Evolutionary conservation across 2,888 invertebrate genomes (phyloP).

Genomic region (Cerastis rubricosa): DNA sequence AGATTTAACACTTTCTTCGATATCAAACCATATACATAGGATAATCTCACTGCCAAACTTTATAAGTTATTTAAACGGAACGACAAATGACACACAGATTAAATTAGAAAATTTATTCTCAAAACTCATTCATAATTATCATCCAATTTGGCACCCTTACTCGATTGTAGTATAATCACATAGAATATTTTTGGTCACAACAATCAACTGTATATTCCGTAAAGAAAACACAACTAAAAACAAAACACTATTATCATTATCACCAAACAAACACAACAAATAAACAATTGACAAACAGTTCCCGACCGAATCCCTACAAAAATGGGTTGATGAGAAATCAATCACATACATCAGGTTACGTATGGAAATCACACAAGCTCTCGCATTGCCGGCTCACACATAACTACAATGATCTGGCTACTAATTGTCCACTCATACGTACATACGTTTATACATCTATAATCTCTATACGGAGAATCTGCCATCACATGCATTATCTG

Average conservation of each 20-base stretch:
- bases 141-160: neutral
- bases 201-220: neutral
- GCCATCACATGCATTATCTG: neutral
- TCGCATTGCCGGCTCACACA: conserved; percentile 41
- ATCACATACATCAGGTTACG: conserved; percentile 18
- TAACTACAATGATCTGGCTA: conserved; percentile 48
- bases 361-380: conserved; percentile 40
- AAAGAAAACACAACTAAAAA: neutral
- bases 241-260: neutral
- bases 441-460: conserved; percentile 34
- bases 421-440: conserved; percentile 52
- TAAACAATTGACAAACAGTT: neutral
- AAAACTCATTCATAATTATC: neutral
- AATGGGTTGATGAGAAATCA: conserved; percentile 14
- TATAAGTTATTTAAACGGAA: neutral
- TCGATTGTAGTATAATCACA: neutral
- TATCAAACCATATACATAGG: neutral
- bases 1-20: neutral
- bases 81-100: neutral
- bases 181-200: neutral
- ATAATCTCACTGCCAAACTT: neutral
- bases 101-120: neutral
- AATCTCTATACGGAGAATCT: conserved; percentile 22
- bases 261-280: neutral
- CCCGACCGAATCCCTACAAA: neutral